These are phyloP conservation scores for Tridacna gigas DNA, from an alignment of 2,888 invertebrate species.

Conservation along the genomic window DNA sequence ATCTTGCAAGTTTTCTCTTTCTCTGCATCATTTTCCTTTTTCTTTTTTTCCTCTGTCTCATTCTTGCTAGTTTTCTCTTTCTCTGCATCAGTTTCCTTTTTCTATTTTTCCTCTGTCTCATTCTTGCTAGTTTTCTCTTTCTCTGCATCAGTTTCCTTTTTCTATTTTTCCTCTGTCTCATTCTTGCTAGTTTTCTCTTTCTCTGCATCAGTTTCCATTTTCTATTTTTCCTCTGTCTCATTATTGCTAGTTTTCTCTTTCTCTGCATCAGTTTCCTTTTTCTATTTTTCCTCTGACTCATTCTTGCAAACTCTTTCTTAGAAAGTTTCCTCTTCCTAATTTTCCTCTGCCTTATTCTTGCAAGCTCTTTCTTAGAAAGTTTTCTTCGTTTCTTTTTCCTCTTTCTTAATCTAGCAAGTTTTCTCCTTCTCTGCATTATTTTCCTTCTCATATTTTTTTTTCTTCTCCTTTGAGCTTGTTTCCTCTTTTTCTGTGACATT, in stretches of 20 bases:
- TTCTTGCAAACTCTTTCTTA: not conserved
- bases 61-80: no score
- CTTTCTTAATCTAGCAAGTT: not conserved
- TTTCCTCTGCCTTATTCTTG: not conserved
- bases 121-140: not conserved
- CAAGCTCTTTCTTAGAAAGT: not conserved
- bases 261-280: not conserved
- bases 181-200: not conserved
- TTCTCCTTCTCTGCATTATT: slow-evolving; percentile 11
- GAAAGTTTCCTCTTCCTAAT: not conserved
- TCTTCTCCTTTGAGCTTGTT: not conserved
- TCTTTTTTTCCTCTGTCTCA: not conserved
- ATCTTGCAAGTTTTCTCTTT: not conserved
- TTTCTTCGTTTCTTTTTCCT: not conserved
- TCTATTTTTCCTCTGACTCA: not conserved
- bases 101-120: no score
- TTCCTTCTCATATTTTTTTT: not conserved
- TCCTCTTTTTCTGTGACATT: not conserved
- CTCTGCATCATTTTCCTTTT: not conserved
- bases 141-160: not conserved
- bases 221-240: not conserved
- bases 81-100: no score
- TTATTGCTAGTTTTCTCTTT: not conserved
- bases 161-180: slow-evolving; percentile 8
- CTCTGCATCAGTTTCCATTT: not conserved